Conservation (phyloP, 2,888 invertebrate genomes). For the Baronia brevicornis region DNA sequence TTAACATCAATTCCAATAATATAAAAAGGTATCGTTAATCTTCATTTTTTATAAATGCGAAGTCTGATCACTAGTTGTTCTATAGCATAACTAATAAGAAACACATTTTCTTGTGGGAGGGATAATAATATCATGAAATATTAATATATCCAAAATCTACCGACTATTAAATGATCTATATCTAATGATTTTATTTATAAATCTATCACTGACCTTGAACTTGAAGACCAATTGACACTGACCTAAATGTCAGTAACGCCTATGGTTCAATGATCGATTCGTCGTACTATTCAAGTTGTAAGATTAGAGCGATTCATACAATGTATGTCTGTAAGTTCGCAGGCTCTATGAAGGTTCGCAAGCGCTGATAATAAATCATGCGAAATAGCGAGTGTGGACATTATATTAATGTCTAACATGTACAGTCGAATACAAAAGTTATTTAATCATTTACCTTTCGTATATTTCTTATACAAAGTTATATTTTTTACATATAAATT, state of each 20-base stretch:
- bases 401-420: slow-evolving; percentile 1
- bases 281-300: slow-evolving; percentile 7
- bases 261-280: slow-evolving; percentile 48
- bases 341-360: slow-evolving; percentile 1
- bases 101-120: too few relatives aligned
- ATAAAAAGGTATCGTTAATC: too few relatives aligned
- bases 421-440: not conserved
- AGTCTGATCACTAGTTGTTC: too few relatives aligned
- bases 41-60: too few relatives aligned
- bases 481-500: too few relatives aligned
- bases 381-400: not conserved
- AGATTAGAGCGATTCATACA: slow-evolving; percentile 1
- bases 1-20: too few relatives aligned
- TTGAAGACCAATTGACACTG: slow-evolving; percentile 42
- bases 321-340: slow-evolving; percentile 8
- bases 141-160: too few relatives aligned
- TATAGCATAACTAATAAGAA: too few relatives aligned
- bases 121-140: too few relatives aligned
- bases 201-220: slow-evolving; percentile 43
- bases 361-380: slow-evolving; percentile 5
- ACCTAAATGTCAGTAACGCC: slow-evolving; percentile 44
- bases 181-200: slow-evolving; percentile 13
- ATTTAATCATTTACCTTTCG: too few relatives aligned
- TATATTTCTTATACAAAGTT: too few relatives aligned
- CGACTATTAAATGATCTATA: slow-evolving; percentile 18